These are phyloP conservation scores for Pachymerium ferrugineum DNA, from an alignment of 2,888 invertebrate genomes.

Conservation along the genomic window DNA sequence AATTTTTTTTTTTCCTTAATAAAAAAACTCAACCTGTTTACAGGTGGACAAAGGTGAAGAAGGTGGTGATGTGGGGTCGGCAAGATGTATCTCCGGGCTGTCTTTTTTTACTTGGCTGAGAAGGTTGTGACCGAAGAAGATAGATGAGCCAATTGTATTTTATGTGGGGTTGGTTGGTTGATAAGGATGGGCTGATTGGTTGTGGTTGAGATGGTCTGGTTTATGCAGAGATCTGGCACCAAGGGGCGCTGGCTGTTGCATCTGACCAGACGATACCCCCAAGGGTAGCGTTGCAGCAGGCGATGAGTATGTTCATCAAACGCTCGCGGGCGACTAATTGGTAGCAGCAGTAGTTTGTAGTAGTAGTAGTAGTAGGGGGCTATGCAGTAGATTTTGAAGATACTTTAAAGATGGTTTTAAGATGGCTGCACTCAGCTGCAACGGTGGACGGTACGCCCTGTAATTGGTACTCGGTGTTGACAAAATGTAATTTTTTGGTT, in stretches of 20 bases:
- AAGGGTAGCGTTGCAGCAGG: slow-evolving; percentile 17
- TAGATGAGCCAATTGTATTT: slow-evolving; percentile 9
- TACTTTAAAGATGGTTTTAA: slow-evolving; percentile 15
- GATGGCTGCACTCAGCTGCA: slow-evolving; percentile 18
- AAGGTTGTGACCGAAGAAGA: slow-evolving; percentile 14
- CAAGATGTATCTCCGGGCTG: slow-evolving; percentile 17
- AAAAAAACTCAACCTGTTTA: slow-evolving; percentile 21
- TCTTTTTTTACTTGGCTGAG: not conserved
- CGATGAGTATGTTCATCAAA: not conserved
- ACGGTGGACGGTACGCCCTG: slow-evolving; percentile 2
- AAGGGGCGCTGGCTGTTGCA: not conserved
- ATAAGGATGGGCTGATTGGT: slow-evolving; percentile 21
- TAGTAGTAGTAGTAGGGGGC: slow-evolving; percentile 1
- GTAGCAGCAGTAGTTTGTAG: not conserved
- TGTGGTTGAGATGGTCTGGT: slow-evolving; percentile 18
- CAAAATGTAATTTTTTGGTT: not conserved
- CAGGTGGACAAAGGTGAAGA: slow-evolving; percentile 21
- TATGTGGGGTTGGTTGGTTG: slow-evolving; percentile 16
- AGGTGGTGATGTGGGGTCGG: slow-evolving; percentile 21
- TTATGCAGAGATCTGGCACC: not conserved
- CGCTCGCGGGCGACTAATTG: not conserved
- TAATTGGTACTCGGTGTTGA: slow-evolving; percentile 18
- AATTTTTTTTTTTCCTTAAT: not conserved
- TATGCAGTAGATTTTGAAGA: slow-evolving; percentile 10
- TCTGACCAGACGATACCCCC: slow-evolving; percentile 19